Evolutionary conservation across 2,888 invertebrate genomes (phyloP).

Genomic region (Acrobasis consociella): DNA sequence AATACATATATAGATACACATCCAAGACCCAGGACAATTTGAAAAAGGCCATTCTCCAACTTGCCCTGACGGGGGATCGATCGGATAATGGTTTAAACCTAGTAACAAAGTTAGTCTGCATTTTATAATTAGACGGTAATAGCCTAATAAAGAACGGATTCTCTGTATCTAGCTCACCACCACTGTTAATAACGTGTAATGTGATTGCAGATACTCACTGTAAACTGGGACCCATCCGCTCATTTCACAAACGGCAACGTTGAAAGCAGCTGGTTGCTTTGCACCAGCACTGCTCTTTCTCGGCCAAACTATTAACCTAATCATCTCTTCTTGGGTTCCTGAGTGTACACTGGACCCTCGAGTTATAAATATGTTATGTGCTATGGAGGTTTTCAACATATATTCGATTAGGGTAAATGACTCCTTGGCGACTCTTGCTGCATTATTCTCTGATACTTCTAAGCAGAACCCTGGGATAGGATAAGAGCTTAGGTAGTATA

Average conservation of each 20-base stretch:
- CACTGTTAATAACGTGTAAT: no score
- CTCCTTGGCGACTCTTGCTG: conserved; percentile 52
- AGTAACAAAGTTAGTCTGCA: no score
- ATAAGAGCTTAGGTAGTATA: conserved; percentile 78
- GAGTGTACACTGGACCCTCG: conserved; percentile 64
- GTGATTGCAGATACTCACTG: conserved; percentile 74
- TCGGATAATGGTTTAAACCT: no score
- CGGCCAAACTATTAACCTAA: conserved; percentile 86
- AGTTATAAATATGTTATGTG: conserved; percentile 90
- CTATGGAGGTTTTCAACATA: conserved; percentile 84
- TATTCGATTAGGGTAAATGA: conserved; percentile 78
- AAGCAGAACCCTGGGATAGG: conserved; percentile 89
- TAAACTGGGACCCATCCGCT: conserved; percentile 89
- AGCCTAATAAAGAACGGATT: no score
- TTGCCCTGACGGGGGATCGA: no score
- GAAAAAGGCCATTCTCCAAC: no score
- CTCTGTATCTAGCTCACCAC: no score
- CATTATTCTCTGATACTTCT: conserved; percentile 65
- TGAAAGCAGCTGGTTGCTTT: conserved; percentile 83
- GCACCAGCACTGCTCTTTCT: conserved; percentile 79
- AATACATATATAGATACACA: no score
- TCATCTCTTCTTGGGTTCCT: conserved; percentile 47
- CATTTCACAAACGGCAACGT: conserved; percentile 89
- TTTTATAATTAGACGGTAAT: no score
- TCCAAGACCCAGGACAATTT: no score